These are phyloP conservation scores for Telenomus remus DNA, from an alignment of 1,140 invertebrate species.

Conservation along the genomic window DNA sequence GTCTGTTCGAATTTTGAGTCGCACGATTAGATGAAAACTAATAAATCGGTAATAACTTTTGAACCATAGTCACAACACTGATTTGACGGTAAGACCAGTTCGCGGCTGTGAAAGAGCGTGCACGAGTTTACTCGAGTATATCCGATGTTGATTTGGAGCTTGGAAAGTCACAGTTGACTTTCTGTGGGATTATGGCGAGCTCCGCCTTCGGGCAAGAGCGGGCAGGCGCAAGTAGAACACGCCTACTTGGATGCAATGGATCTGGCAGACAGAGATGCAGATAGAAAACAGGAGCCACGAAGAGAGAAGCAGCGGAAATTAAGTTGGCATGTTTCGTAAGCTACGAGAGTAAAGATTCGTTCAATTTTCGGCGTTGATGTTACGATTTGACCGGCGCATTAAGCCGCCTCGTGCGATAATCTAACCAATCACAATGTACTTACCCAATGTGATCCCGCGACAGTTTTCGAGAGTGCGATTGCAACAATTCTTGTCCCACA, in stretches of 20 bases:
- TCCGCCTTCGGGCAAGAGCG: conserved; percentile 54
- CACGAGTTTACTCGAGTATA: conserved; percentile 62
- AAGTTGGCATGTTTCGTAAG: conserved; percentile 14
- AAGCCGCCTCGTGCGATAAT: conserved; percentile 15
- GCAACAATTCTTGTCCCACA: conserved; percentile 7
- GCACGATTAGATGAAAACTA: background rate
- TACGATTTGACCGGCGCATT: conserved; percentile 26
- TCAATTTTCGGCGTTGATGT: conserved; percentile 38
- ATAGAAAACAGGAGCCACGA: no score
- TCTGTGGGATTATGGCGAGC: conserved; percentile 26
- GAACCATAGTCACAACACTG: conserved; percentile 27
- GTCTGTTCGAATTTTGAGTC: conserved; percentile 10
- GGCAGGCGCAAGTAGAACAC: conserved; percentile 37
- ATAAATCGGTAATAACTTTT: background rate
- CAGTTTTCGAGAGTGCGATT: conserved; percentile 16
- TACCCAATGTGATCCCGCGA: conserved; percentile 15
- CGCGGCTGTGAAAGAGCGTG: conserved; percentile 2
- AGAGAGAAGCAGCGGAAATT: conserved; percentile 10
- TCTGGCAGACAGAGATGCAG: conserved; percentile 22
- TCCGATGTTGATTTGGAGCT: conserved; percentile 54
- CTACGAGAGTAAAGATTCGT: conserved; percentile 3
- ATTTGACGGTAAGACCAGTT: background rate
- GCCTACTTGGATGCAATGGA: conserved; percentile 14
- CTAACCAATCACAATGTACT: conserved; percentile 28
- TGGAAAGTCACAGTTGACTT: conserved; percentile 44